Percentiles rank a stretch among this genome's conserved stretches.
phyloP scores from a whole-genome alignment of 2,797 vertebrate genomes.

The Pangasius mekongensis region DNA sequence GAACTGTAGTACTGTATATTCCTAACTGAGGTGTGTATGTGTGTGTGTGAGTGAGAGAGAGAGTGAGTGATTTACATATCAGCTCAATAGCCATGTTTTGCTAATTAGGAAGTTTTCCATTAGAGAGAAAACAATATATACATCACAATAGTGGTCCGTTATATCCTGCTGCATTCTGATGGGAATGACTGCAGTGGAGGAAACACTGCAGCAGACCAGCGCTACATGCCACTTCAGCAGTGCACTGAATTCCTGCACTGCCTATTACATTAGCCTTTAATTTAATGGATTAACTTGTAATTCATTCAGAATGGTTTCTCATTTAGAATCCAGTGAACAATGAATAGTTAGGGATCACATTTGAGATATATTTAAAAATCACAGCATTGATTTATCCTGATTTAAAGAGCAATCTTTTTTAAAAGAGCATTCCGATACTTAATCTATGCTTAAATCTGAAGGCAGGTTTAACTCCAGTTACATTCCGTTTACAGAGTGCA shows the following conservation, averaged over 20 bases:
- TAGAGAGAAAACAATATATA: constrained; percentile 40
- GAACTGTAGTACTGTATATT: background rate
- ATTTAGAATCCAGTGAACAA: constrained; percentile 23
- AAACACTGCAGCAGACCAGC: constrained; percentile 58
- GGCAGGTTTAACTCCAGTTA: background rate
- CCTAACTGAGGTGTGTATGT: background rate
- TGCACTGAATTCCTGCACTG: constrained; percentile 41
- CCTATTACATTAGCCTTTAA: constrained; percentile 40
- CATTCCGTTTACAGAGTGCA: background rate
- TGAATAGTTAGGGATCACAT: background rate
- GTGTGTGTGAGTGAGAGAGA: background rate
- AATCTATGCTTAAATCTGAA: background rate
- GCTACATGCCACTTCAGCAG: constrained; percentile 52
- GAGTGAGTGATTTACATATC: constrained; percentile 18
- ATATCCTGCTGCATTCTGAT: constrained; percentile 59
- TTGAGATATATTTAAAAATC: background rate
- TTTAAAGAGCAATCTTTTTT: background rate
- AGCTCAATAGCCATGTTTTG: constrained; percentile 23
- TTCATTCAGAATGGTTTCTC: constrained; percentile 1
- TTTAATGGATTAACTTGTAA: constrained; percentile 31
- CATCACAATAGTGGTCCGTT: constrained; percentile 40
- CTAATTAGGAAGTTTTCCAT: constrained; percentile 36
- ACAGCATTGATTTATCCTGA: background rate
- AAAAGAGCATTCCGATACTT: background rate
- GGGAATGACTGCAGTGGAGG: constrained; percentile 54